Base-by-base conservation (phyloP, 2,113 vertebrate genomes). In the Sturnira hondurensis region DNA sequence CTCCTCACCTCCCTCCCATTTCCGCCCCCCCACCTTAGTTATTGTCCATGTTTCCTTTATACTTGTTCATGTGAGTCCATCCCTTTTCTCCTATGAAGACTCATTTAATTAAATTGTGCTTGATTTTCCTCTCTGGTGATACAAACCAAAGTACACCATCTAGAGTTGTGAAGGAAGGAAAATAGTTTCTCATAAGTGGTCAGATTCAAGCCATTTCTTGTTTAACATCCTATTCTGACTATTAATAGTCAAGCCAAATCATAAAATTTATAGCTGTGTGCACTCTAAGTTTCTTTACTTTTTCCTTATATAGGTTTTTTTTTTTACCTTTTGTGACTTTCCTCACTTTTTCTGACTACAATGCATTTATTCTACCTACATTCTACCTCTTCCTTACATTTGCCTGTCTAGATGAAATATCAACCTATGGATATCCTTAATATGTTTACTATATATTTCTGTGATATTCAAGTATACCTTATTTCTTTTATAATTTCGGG, bases 51-150 rank as follows among this genome's bases (percentile, higher is more conserved):
- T n/a, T n/a, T n/a, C n/a, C n/a, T n/a, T n/a, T n/a, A n/a, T n/a
- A n/a, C n/a, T n/a, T n/a, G n/a, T n/a, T n/a, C n/a, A n/a, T n/a
- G n/a, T n/a, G n/a, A n/a, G n/a, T n/a, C n/a, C n/a, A n/a, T n/a
- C n/a, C n/a, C n/a, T n/a, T n/a, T n/a, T n/a, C n/a, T n/a, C n/a
- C n/a, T n/a, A n/a, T n/a, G n/a, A 93, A 93, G 33, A 91, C 36
- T 43, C 71, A 14, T 85, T 93, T 78, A 96, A 94, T 90, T 95
- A 85, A 93, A 89, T 76, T 91, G 16, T 45, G 28, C 67, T 97
- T 78, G 67, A 95, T 88, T 96, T 86, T 50, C 24, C 70, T 36
- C 31, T 91, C 83, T 91, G 38, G 67, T 41, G 65, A 67, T 89
- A 4, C n/a, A 82, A 88, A 82, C 81, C 47, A 93, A 90, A 83